A percentile compares a stretch with the other conserved stretches of the same genome.
Evolutionary conservation across 2,113 vertebrate genomes (phyloP).

Genomic region (Dasypus novemcinctus): DNA sequence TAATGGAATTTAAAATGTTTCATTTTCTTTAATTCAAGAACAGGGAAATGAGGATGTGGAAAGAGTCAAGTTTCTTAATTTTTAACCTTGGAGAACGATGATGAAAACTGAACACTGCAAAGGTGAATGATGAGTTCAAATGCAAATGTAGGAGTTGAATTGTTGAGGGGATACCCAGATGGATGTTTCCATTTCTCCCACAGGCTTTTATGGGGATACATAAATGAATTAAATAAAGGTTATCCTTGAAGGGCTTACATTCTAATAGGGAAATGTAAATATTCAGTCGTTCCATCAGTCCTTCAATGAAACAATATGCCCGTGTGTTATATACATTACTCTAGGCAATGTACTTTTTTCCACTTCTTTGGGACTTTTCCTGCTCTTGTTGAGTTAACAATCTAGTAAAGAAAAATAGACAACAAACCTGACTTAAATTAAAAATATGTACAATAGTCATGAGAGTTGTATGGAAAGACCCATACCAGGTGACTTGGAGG

Average conservation of each 20-base stretch:
- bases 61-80: background rate
- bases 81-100: background rate
- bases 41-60: background rate
- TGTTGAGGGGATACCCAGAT: background rate
- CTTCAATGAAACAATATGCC: background rate
- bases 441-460: background rate
- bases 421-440: background rate
- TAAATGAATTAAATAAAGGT: constrained; percentile 23
- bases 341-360: background rate
- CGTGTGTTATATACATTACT: background rate
- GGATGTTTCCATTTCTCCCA: background rate
- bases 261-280: background rate
- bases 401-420: background rate
- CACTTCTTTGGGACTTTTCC: background rate
- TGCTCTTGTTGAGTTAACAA: background rate
- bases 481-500: background rate
- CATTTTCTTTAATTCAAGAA: background rate
- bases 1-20: background rate
- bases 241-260: background rate
- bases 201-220: background rate
- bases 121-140: background rate
- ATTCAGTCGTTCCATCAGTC: background rate
- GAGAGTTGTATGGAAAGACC: background rate
- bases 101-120: background rate
- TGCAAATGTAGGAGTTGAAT: background rate